Base-by-base conservation (phyloP, 2,888 invertebrate species). In the Ennomos erosarius region DNA sequence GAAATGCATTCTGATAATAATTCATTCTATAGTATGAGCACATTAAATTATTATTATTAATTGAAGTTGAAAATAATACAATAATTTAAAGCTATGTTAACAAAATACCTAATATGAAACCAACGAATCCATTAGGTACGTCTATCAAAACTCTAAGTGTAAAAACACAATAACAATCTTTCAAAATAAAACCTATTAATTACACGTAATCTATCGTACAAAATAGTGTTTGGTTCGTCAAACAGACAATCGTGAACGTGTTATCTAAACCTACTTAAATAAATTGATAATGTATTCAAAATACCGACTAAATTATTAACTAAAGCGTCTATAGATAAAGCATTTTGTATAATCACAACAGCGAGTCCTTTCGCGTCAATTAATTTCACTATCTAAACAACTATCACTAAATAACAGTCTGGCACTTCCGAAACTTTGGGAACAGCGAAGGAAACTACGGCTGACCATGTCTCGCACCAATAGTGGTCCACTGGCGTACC, bases 271-370 rank as follows among this genome's bases (percentile, higher is more conserved):
- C 46, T 83, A 74, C 26, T 26, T 26, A 26, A 26, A 71, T 81
- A 81, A 83, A 75, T 74, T 85, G 84, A 84, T 85, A 85, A 84
- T 81, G 82, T 87, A 85, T 85, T 86, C 81, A 88, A 89, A 88
- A 87, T 88, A 87, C 85, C 75, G 52, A 81, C 87, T 89, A 89
- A 87, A 75, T 79, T 87, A 87, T 82, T 82, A 81, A 79, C 89
- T 90, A 89, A 90, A 89, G 90, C 90, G 87, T 87, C 85, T 89
- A 85, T 87, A 79, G 78, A 88, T 90, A 90, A 91, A 92, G 90
- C 89, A 90, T 90, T 77, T 86, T 86, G 86, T 89, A 88, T 87
- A 89, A 90, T 89, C 90, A 90, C 90, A 90, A 88, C 87, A 79
- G 83, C 87, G 84, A 82, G 85, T 89, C 87, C 85, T 51, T 62